Evolutionary conservation across 1,140 invertebrate species (phyloP).

Genomic region (Oreohelix idahoensis): DNA sequence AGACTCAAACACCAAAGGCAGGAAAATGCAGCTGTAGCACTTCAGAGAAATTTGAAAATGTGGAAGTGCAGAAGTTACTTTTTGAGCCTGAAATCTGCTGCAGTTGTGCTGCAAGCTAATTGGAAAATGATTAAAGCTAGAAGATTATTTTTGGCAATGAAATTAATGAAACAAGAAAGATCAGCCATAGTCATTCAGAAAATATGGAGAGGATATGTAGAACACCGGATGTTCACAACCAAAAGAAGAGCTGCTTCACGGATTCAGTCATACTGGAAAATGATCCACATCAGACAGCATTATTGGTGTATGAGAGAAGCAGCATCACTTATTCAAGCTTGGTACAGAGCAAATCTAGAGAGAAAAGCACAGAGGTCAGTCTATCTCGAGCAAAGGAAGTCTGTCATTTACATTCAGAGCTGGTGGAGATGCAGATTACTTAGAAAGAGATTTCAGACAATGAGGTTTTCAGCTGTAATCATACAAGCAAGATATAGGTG

Average conservation of each 20-base stretch:
- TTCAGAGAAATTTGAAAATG: slow-evolving; percentile 24
- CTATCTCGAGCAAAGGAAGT: neutral
- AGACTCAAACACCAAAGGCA: slow-evolving; percentile 36
- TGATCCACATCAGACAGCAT: neutral
- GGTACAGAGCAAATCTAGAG: slow-evolving; percentile 11
- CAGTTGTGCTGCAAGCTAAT: neutral
- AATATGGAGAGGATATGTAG: neutral
- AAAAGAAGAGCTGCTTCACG: slow-evolving; percentile 39
- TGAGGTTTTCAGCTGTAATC: slow-evolving; percentile 31
- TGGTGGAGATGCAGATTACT: slow-evolving; percentile 24
- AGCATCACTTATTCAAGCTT: slow-evolving; percentile 21
- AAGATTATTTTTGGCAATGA: neutral
- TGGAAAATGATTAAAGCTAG: neutral
- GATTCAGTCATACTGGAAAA: slow-evolving; percentile 43
- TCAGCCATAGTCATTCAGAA: neutral
- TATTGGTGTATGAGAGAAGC: slow-evolving; percentile 31
- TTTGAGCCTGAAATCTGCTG: neutral
- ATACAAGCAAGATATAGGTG: slow-evolving; percentile 43
- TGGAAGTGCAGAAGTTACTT: neutral
- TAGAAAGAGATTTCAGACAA: slow-evolving; percentile 21
- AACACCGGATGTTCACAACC: slow-evolving; percentile 5
- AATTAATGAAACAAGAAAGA: neutral
- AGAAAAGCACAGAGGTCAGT: neutral
- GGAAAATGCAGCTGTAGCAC: slow-evolving; percentile 43
- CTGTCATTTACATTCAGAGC: slow-evolving; percentile 40